These are phyloP conservation scores for Pampus argenteus DNA, from an alignment of 2,797 vertebrate genomes.

Conservation along the genomic window DNA sequence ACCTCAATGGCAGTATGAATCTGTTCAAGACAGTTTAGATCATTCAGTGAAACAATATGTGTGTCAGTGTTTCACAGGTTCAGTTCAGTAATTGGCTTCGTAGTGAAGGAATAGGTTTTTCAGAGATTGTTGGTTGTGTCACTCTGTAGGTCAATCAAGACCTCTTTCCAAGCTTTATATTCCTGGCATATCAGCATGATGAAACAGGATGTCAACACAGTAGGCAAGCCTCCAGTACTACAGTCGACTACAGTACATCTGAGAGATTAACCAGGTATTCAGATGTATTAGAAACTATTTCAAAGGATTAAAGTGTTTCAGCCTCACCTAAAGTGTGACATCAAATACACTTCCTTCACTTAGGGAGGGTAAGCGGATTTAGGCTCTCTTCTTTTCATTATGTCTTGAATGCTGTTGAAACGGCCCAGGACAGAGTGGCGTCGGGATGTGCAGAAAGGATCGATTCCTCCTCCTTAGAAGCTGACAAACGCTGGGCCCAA, in stretches of 20 bases:
- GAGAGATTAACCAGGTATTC: conserved; percentile 78
- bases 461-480: conserved; percentile 79
- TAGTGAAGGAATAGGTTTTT: conserved; percentile 46
- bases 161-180: conserved; percentile 51
- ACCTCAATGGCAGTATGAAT: conserved; percentile 48
- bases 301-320: conserved; percentile 80
- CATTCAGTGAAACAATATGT: conserved; percentile 48
- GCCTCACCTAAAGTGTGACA: conserved; percentile 73
- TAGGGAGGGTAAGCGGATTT: conserved; percentile 77
- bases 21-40: conserved; percentile 49
- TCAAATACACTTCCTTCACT: conserved; percentile 75
- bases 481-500: conserved; percentile 64
- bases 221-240: conserved; percentile 52
- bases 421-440: conserved; percentile 55
- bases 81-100: conserved; percentile 46
- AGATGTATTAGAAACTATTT: conserved; percentile 83
- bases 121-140: conserved; percentile 35
- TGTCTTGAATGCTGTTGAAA: conserved; percentile 74
- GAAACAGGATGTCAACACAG: conserved; percentile 73
- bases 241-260: conserved; percentile 68
- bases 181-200: conserved; percentile 59
- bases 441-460: conserved; percentile 75
- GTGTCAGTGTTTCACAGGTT: conserved; percentile 37
- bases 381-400: conserved; percentile 70
- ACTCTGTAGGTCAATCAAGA: conserved; percentile 63